Percentiles rank a stretch among this genome's conserved stretches.
Evolutionary conservation across 2,888 invertebrate species (phyloP).

Genomic region (Hydrotaea cyrtoneurina): DNA sequence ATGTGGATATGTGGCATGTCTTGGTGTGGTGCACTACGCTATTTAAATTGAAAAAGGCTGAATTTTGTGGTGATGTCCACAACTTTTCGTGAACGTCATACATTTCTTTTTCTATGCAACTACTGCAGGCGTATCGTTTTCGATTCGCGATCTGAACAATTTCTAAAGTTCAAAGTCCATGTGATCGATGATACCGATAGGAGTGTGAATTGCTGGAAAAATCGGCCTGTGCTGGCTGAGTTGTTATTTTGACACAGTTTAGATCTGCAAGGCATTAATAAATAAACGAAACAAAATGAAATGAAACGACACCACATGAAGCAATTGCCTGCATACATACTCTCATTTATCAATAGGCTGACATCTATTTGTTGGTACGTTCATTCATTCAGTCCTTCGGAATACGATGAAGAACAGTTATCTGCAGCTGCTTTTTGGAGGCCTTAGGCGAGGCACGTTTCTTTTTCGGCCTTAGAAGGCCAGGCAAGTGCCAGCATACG

Average conservation of each 20-base stretch:
- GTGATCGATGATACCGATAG: slow-evolving; percentile 28
- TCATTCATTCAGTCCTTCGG: neutral
- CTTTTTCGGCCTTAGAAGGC: neutral
- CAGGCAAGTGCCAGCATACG: slow-evolving; percentile 19
- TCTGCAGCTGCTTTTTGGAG: neutral
- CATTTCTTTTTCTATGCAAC: neutral
- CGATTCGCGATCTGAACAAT: neutral
- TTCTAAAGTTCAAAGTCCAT: slow-evolving; percentile 27
- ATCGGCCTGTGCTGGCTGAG: neutral
- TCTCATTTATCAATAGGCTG: slow-evolving; percentile 26
- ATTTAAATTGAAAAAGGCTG: neutral
- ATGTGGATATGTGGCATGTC: slow-evolving; percentile 51
- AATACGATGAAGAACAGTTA: neutral
- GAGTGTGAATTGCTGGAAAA: slow-evolving; percentile 11
- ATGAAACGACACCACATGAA: neutral
- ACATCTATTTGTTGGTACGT: slow-evolving; percentile 30
- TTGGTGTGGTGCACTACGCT: neutral
- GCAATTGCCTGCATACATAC: neutral
- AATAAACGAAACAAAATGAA: neutral
- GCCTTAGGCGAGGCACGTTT: neutral
- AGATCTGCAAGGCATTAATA: slow-evolving; percentile 11
- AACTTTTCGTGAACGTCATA: neutral
- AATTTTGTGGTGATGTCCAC: neutral
- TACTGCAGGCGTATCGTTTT: neutral
- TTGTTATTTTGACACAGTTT: slow-evolving; percentile 29